Percentiles rank a stretch among this genome's conserved stretches.
These are phyloP conservation scores for Dendroctonus valens DNA, from an alignment of 1,140 invertebrate species.

Conservation along the genomic window DNA sequence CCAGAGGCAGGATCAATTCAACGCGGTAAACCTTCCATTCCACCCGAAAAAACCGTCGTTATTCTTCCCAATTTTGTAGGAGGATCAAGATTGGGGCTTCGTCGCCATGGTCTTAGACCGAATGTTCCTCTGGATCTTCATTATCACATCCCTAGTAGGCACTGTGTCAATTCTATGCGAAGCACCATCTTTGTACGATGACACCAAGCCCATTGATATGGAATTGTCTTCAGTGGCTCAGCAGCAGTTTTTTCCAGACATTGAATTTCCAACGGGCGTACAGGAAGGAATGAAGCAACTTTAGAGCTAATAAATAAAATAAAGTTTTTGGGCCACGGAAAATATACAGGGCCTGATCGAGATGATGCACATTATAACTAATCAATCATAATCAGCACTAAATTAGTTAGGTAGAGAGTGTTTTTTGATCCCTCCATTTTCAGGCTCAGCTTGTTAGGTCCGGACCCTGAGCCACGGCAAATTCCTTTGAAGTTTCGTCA, in stretches of 20 bases:
- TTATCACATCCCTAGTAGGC: slow-evolving; percentile 85
- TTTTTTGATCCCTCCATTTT: neutral
- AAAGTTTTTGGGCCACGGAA: neutral
- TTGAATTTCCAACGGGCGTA: slow-evolving; percentile 37
- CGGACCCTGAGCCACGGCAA: too few relatives aligned
- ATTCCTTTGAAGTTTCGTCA: too few relatives aligned
- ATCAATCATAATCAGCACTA: neutral
- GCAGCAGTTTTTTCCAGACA: slow-evolving; percentile 66
- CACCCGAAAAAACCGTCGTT: neutral
- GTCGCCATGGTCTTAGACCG: slow-evolving; percentile 98
- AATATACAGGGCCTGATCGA: slow-evolving; percentile 1
- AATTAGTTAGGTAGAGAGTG: neutral
- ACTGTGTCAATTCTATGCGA: slow-evolving; percentile 85
- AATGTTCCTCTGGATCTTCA: slow-evolving; percentile 95
- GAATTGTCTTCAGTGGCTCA: slow-evolving; percentile 79
- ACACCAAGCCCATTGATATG: slow-evolving; percentile 87
- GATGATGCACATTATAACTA: neutral
- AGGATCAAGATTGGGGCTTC: slow-evolving; percentile 98
- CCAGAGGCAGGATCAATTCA: slow-evolving; percentile 89
- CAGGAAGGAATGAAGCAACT: neutral
- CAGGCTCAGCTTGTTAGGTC: too few relatives aligned
- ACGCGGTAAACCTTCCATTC: slow-evolving; percentile 66
- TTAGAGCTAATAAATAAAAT: neutral
- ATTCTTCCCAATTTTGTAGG: slow-evolving; percentile 56
- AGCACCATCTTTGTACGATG: slow-evolving; percentile 86